Percentiles rank a stretch among this genome's conserved stretches.
Conservation (phyloP, 2,888 invertebrate genomes). For the Chironomus tentans region DNA sequence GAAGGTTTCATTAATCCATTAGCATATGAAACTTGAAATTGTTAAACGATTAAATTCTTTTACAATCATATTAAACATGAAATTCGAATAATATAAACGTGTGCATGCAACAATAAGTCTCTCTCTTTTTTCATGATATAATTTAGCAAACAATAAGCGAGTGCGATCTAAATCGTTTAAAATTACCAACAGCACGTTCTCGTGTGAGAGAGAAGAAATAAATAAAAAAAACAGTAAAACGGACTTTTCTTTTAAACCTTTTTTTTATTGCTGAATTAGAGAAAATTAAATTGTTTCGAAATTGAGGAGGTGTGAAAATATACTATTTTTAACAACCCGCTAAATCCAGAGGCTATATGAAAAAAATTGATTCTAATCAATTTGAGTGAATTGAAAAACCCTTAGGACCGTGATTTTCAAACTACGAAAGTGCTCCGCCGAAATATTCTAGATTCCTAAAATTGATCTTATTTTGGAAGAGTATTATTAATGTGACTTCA, state of each 20-base stretch:
- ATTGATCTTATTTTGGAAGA: too few species aligned
- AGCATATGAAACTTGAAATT: conserved; percentile 23
- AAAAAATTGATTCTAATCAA: too few species aligned
- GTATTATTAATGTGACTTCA: too few species aligned
- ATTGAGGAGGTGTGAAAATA: background rate
- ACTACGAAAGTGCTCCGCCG: too few species aligned
- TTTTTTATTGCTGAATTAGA: background rate
- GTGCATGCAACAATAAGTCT: conserved; percentile 22
- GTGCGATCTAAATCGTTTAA: conserved; percentile 22
- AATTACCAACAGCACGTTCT: conserved; percentile 25
- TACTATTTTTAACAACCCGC: too few species aligned
- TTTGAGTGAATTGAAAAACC: too few species aligned
- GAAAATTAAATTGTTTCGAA: background rate
- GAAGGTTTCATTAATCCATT: conserved; percentile 26
- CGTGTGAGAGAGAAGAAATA: background rate
- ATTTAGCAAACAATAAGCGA: conserved; percentile 20
- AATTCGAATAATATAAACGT: conserved; percentile 22
- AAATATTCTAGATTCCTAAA: too few species aligned
- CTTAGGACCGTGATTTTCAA: too few species aligned
- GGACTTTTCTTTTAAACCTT: background rate
- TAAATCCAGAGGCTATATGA: too few species aligned
- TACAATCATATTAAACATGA: conserved; percentile 21
- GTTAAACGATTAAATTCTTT: conserved; percentile 23
- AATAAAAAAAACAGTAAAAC: background rate
- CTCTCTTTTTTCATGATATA: conserved; percentile 1